These are phyloP conservation scores for Drosophila orena DNA, from an alignment of 1,140 invertebrate species.

Conservation along the genomic window DNA sequence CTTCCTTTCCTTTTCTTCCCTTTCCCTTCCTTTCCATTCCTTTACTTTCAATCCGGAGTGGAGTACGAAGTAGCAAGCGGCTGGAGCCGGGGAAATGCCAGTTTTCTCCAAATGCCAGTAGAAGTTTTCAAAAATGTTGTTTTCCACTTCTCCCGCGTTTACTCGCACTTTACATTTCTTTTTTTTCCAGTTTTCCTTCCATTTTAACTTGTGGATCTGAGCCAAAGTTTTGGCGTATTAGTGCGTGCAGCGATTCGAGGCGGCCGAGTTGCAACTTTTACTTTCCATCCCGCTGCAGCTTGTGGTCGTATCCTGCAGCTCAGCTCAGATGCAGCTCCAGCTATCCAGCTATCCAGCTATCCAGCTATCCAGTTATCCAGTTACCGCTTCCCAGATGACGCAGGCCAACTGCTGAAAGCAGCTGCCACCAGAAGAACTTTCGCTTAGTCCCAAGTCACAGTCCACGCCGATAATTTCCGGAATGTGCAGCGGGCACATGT, in stretches of 20 bases:
- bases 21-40: neutral
- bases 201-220: slow-evolving; percentile 7
- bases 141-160: slow-evolving; percentile 22
- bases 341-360: slow-evolving; percentile 16
- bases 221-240: slow-evolving; percentile 40
- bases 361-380: slow-evolving; percentile 14
- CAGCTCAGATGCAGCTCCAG: neutral
- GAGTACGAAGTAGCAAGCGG: neutral
- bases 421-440: slow-evolving; percentile 22
- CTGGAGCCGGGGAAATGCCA: neutral
- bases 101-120: slow-evolving; percentile 41
- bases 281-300: slow-evolving; percentile 39
- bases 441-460: slow-evolving; percentile 15
- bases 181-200: neutral
- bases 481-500: slow-evolving; percentile 1
- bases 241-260: slow-evolving; percentile 40
- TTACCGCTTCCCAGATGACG: slow-evolving; percentile 21
- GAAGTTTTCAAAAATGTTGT: slow-evolving; percentile 50
- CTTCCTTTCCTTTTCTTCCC: neutral
- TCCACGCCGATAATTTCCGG: slow-evolving; percentile 4
- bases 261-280: slow-evolving; percentile 62
- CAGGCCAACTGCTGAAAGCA: slow-evolving; percentile 16
- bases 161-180: neutral
- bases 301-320: slow-evolving; percentile 10
- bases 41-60: slow-evolving; percentile 18